Percentiles rank a stretch among this genome's conserved stretches.
These are phyloP conservation scores for Nemoura dubitans DNA, from an alignment of 2,888 invertebrate genomes.

Conservation along the genomic window DNA sequence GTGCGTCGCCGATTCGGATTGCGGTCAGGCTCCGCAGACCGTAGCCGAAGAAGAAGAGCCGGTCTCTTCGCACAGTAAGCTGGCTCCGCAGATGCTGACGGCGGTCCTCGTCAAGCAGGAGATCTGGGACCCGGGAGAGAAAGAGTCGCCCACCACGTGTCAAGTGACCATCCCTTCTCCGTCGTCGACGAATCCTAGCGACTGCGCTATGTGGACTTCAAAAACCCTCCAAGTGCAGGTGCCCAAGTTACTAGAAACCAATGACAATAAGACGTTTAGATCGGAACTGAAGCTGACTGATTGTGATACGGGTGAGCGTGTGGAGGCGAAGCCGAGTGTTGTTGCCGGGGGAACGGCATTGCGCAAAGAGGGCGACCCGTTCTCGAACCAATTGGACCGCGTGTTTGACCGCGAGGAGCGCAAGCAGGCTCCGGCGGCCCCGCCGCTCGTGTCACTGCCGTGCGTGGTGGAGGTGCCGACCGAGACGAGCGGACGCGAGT, in stretches of 20 bases:
- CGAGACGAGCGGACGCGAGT: conserved; percentile 59
- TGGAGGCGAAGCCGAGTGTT: conserved; percentile 56
- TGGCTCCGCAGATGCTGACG: conserved; percentile 55
- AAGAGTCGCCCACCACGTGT: conserved; percentile 46
- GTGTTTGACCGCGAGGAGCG: conserved; percentile 76
- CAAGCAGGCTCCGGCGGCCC: conserved; percentile 55
- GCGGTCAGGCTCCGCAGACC: neutral
- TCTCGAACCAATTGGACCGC: conserved; percentile 75
- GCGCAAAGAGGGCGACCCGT: conserved; percentile 69
- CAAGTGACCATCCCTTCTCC: conserved; percentile 50
- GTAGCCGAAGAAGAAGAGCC: conserved; percentile 57
- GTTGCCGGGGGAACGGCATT: conserved; percentile 64
- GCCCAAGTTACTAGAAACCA: conserved; percentile 45
- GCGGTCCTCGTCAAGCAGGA: conserved; percentile 65
- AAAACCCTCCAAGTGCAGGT: conserved; percentile 52
- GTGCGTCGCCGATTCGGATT: conserved; percentile 31
- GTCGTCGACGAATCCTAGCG: conserved; percentile 54
- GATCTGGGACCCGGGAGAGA: conserved; percentile 75
- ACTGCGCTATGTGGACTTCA: conserved; percentile 64
- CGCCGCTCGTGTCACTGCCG: conserved; percentile 56
- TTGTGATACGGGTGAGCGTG: conserved; percentile 22
- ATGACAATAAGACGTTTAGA: conserved; percentile 49
- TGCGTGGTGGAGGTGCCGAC: conserved; percentile 53
- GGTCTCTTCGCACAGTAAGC: conserved; percentile 57
- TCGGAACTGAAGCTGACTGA: conserved; percentile 45